phyloP scores from a whole-genome alignment of 2,888 invertebrate species.

The Agelastica alni region DNA sequence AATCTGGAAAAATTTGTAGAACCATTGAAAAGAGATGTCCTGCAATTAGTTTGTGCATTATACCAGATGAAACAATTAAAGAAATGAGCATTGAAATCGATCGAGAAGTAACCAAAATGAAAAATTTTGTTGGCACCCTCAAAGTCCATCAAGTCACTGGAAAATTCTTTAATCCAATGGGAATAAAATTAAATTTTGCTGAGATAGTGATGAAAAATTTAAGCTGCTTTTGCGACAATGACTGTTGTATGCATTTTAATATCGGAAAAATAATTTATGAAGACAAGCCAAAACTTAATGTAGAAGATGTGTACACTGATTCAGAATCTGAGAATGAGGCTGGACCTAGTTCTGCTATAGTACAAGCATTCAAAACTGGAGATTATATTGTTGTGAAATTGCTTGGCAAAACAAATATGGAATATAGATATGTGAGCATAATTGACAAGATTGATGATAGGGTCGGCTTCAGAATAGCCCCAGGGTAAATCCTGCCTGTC shows the following conservation, averaged over 20 bases:
- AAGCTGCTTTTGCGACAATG: constrained; percentile 19
- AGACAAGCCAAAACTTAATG: neutral
- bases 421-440: neutral
- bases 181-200: neutral
- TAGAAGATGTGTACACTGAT: neutral
- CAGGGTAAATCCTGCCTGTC: no score
- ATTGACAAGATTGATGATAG: neutral
- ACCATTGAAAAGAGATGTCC: constrained; percentile 34
- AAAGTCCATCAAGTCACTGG: constrained; percentile 26
- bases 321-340: neutral
- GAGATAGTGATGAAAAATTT: constrained; percentile 17
- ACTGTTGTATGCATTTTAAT: neutral
- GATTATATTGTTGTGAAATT: neutral
- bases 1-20: constrained; percentile 36
- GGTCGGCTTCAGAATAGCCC: no score
- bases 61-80: constrained; percentile 37
- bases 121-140: constrained; percentile 19
- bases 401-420: neutral
- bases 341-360: neutral
- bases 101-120: constrained; percentile 10
- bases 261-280: neutral
- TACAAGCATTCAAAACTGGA: neutral
- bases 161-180: constrained; percentile 5
- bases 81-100: constrained; percentile 12
- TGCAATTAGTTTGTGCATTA: constrained; percentile 30